phyloP scores from a whole-genome alignment of 2,888 invertebrate genomes.

The Drosophila barbarae region DNA sequence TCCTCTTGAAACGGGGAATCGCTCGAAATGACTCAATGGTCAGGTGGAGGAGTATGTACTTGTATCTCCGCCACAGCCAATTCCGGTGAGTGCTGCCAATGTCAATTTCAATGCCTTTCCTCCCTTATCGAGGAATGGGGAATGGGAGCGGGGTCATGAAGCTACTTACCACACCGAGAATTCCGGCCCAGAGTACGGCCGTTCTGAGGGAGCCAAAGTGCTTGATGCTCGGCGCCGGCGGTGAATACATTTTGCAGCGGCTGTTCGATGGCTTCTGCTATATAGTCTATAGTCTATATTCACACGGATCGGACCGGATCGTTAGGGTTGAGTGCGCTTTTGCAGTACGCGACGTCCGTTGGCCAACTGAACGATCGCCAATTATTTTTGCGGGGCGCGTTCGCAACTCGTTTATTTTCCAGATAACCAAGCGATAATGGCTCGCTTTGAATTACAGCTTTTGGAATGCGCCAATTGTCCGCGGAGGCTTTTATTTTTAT shows the following conservation, averaged over 20 bases:
- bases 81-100: constrained; percentile 20
- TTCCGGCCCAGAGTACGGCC: constrained; percentile 55
- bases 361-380: constrained; percentile 42
- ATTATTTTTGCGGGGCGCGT: constrained; percentile 51
- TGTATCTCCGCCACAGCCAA: background rate
- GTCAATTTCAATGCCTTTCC: constrained; percentile 7
- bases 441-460: constrained; percentile 28
- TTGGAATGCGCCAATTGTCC: constrained; percentile 37
- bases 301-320: constrained; percentile 19
- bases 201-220: constrained; percentile 55
- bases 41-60: constrained; percentile 6
- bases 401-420: constrained; percentile 27
- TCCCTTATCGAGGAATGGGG: constrained; percentile 21
- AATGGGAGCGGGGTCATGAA: constrained; percentile 44
- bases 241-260: constrained; percentile 52
- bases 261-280: constrained; percentile 8
- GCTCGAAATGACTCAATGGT: constrained; percentile 23
- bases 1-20: constrained; percentile 4
- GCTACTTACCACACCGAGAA: constrained; percentile 62
- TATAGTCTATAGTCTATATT: constrained; percentile 1
- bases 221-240: constrained; percentile 45
- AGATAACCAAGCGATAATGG: constrained; percentile 43
- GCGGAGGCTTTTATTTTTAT: constrained; percentile 34
- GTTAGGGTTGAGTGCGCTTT: constrained; percentile 47
- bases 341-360: constrained; percentile 44